Conservation (phyloP, 2,113 vertebrate genomes). For the Arenaria interpres region DNA sequence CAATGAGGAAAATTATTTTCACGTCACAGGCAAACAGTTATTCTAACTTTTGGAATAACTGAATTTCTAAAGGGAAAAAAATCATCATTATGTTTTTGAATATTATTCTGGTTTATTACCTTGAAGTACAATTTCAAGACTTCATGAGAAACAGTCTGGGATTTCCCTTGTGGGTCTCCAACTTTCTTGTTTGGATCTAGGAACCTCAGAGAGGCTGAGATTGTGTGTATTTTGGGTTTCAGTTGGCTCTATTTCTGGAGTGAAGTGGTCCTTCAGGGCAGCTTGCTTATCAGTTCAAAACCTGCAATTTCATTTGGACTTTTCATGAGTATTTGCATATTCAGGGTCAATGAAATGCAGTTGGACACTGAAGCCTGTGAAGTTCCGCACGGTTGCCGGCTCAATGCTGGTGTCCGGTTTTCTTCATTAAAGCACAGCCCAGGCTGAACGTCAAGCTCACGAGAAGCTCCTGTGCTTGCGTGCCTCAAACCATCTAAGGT, state of each 20-base stretch:
- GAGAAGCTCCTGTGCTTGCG: not conserved
- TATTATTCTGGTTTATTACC: not conserved
- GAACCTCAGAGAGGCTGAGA: not conserved
- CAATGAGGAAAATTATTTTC: not conserved
- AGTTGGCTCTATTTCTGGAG: not conserved
- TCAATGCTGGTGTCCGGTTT: not conserved
- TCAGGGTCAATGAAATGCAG: not conserved
- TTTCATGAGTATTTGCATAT: not conserved
- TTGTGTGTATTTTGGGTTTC: not conserved
- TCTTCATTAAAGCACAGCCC: not conserved
- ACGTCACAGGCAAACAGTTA: not conserved
- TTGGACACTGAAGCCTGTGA: not conserved
- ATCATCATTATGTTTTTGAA: not conserved
- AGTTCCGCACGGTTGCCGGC: not conserved
- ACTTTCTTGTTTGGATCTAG: not conserved
- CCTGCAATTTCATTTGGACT: not conserved
- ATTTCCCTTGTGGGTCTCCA: not conserved
- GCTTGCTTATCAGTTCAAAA: not conserved
- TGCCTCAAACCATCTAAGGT: not conserved
- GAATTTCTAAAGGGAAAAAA: rapidly evolving
- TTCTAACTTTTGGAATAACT: not conserved
- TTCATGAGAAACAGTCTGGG: not conserved
- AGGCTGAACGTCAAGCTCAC: not conserved
- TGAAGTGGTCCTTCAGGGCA: not conserved
- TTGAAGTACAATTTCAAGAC: not conserved